phyloP scores from a whole-genome alignment of 2,888 invertebrate species.

The Harpagoxenus sublaevis region DNA sequence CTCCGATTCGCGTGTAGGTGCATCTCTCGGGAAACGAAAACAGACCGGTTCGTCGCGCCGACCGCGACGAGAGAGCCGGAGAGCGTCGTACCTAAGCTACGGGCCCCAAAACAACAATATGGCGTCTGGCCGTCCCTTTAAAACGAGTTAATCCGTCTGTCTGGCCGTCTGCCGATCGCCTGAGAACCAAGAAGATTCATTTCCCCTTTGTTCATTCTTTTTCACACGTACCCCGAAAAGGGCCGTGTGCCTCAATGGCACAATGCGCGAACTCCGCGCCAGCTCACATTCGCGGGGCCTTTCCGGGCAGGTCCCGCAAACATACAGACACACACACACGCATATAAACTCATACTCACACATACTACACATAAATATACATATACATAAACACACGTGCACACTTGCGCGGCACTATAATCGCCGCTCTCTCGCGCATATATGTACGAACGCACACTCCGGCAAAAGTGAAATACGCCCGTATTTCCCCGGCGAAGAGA shows the following conservation, averaged over 20 bases:
- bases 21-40: constrained; percentile 67
- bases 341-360: background rate
- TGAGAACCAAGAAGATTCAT: constrained; percentile 83
- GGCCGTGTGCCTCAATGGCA: constrained; percentile 71
- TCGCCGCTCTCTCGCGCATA: constrained; percentile 12
- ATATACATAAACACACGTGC: constrained; percentile 15
- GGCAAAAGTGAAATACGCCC: constrained; percentile 48
- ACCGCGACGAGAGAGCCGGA: too few relatives aligned
- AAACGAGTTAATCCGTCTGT: constrained; percentile 81
- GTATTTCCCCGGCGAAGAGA: constrained; percentile 41
- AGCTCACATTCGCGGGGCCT: constrained; percentile 70
- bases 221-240: constrained; percentile 81
- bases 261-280: constrained; percentile 66
- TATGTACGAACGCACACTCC: background rate
- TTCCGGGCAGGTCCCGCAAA: constrained; percentile 65
- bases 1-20: constrained; percentile 68
- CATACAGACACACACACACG: background rate
- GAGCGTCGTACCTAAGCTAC: constrained; percentile 36
- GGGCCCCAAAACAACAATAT: constrained; percentile 63
- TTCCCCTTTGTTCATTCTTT: constrained; percentile 82
- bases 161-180: constrained; percentile 79
- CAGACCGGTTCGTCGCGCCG: constrained; percentile 67
- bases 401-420: constrained; percentile 15
- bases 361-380: background rate
- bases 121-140: constrained; percentile 78